Conservation (phyloP, 2,888 invertebrate genomes). For the Scelioninae gen. 1 region DNA sequence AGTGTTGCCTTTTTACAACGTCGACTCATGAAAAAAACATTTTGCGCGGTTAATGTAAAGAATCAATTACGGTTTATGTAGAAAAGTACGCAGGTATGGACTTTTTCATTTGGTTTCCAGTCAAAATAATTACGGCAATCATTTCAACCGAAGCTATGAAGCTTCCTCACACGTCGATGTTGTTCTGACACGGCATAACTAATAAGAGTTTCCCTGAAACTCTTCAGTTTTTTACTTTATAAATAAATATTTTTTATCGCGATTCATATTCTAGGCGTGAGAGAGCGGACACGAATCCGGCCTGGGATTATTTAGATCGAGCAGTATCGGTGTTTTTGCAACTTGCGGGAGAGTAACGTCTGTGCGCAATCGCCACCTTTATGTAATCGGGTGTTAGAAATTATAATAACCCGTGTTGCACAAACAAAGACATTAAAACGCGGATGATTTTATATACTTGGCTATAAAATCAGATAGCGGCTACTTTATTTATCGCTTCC, state of each 20-base stretch:
- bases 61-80: conserved; percentile 21
- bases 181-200: neutral
- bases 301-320: neutral
- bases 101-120: neutral
- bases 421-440: conserved; percentile 18
- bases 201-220: conserved; percentile 20
- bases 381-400: conserved; percentile 31
- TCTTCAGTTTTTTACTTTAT: conserved; percentile 7
- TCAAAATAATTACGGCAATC: conserved; percentile 27
- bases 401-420: conserved; percentile 1
- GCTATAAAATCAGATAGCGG: conserved; percentile 17
- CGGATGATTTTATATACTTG: neutral
- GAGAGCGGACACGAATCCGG: neutral
- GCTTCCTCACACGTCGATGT: conserved; percentile 14
- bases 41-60: conserved; percentile 16
- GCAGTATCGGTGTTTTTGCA: neutral
- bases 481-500: conserved; percentile 24
- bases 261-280: neutral
- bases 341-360: too few relatives aligned
- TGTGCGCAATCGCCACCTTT: conserved; percentile 9
- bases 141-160: neutral
- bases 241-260: neutral
- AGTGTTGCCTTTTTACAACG: conserved; percentile 13
- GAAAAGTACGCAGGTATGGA: neutral
- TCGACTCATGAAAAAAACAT: conserved; percentile 19